Conservation (phyloP, 2,888 invertebrate species). For the Plagodis pulveraria region DNA sequence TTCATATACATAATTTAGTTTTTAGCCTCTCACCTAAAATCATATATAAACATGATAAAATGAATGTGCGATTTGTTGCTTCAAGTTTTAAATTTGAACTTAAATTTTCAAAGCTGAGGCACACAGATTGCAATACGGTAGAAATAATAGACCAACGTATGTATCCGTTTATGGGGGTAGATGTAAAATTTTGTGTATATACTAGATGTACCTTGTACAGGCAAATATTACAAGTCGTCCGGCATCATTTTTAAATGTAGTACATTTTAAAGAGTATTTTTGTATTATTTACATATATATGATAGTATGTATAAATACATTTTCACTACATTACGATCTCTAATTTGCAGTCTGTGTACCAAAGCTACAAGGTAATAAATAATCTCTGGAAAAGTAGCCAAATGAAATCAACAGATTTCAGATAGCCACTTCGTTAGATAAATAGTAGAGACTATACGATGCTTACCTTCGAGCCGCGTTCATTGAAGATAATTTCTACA, state of each 20-base stretch:
- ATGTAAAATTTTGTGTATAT: too few species aligned
- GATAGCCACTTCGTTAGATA: slow-evolving; percentile 58
- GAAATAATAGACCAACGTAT: too few species aligned
- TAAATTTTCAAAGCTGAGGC: slow-evolving; percentile 15
- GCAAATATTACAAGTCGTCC: too few species aligned
- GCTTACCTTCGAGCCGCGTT: slow-evolving; percentile 99
- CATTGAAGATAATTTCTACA: slow-evolving; percentile 99
- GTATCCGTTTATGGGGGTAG: too few species aligned
- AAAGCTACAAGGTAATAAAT: slow-evolving; percentile 33
- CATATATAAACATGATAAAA: too few species aligned
- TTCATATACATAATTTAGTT: not conserved
- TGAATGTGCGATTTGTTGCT: slow-evolving; percentile 24
- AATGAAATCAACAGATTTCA: slow-evolving; percentile 71
- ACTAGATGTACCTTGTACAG: too few species aligned
- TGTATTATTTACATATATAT: too few species aligned
- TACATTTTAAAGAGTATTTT: too few species aligned
- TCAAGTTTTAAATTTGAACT: slow-evolving; percentile 9
- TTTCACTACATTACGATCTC: slow-evolving; percentile 13
- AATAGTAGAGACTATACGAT: slow-evolving; percentile 42
- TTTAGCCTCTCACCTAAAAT: too few species aligned
- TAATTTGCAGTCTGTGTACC: slow-evolving; percentile 28
- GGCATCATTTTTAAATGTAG: too few species aligned
- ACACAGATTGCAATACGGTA: slow-evolving; percentile 21
- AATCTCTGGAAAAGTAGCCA: slow-evolving; percentile 52
- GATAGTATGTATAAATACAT: too few species aligned